These are phyloP conservation scores for Lutra lutra DNA, from an alignment of 2,797 vertebrate species.

Conservation along the genomic window DNA sequence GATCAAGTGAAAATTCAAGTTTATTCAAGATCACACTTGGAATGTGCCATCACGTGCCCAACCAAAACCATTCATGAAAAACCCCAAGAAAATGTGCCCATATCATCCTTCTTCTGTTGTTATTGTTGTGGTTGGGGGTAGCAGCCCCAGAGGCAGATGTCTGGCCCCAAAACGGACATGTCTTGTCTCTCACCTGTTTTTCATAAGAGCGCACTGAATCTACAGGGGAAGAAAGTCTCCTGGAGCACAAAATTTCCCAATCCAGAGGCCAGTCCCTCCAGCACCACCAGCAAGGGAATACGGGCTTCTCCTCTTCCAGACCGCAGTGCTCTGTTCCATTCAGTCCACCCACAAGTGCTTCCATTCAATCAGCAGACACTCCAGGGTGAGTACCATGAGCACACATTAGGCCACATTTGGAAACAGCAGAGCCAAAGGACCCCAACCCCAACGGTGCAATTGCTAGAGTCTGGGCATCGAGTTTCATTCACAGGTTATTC, in stretches of 20 bases:
- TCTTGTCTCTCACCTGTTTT: too few relatives aligned
- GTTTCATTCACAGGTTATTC: not conserved
- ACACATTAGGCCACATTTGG: not conserved
- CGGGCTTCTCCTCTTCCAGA: not conserved
- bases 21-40: not conserved
- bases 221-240: not conserved
- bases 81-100: not conserved
- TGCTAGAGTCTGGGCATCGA: too few relatives aligned
- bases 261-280: not conserved
- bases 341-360: too few relatives aligned
- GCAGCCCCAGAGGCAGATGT: not conserved
- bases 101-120: not conserved
- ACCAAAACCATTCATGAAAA: not conserved
- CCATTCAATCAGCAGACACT: not conserved
- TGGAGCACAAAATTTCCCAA: too few relatives aligned
- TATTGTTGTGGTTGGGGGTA: fast-evolving
- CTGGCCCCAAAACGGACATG: not conserved
- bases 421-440: not conserved
- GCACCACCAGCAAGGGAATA: too few relatives aligned
- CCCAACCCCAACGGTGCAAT: fast-evolving
- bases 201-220: not conserved
- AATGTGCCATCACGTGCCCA: not conserved
- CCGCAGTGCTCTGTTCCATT: fast-evolving
- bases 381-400: not conserved
- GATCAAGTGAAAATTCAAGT: not conserved